These are phyloP conservation scores for Epinephelus cyanopodus DNA, from an alignment of 2,113 vertebrate species.

Conservation along the genomic window DNA sequence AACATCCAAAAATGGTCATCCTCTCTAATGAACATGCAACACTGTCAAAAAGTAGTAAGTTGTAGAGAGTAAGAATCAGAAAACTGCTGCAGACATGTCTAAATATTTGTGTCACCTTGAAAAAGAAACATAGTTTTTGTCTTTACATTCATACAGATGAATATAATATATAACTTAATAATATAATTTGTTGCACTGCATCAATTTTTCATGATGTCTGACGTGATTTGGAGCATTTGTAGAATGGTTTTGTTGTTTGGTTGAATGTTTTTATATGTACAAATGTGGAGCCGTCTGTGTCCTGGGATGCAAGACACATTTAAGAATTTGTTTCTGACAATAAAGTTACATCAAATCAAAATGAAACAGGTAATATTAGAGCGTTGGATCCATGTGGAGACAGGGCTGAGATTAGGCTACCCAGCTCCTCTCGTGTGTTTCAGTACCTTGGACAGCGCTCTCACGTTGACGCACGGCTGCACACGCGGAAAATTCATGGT, in stretches of 20 bases:
- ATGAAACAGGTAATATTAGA: neutral
- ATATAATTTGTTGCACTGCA: too few relatives aligned
- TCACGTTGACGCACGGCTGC: slow-evolving; percentile 54
- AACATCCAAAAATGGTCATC: slow-evolving; percentile 32
- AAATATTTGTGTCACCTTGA: neutral
- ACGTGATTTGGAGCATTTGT: too few relatives aligned
- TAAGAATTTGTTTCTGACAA: too few relatives aligned
- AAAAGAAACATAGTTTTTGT: neutral
- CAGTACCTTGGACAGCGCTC: slow-evolving; percentile 69
- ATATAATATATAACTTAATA: too few relatives aligned
- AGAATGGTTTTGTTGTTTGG: too few relatives aligned
- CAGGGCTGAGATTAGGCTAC: slow-evolving; percentile 23
- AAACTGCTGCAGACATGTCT: neutral
- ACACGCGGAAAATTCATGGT: slow-evolving; percentile 41
- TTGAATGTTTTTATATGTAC: too few relatives aligned
- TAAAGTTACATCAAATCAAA: too few relatives aligned
- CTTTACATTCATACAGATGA: neutral
- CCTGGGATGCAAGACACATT: too few relatives aligned
- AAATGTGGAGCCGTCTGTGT: too few relatives aligned
- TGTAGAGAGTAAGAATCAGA: neutral
- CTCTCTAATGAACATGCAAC: slow-evolving; percentile 18
- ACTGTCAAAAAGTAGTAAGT: neutral
- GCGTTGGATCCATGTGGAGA: neutral
- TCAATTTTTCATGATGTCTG: too few relatives aligned
- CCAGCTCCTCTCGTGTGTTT: slow-evolving; percentile 20